Evolutionary conservation across 2,113 vertebrate genomes (phyloP), one percentile per base, ranked within the genome.

Genomic region (Lathamus discolor): DNA sequence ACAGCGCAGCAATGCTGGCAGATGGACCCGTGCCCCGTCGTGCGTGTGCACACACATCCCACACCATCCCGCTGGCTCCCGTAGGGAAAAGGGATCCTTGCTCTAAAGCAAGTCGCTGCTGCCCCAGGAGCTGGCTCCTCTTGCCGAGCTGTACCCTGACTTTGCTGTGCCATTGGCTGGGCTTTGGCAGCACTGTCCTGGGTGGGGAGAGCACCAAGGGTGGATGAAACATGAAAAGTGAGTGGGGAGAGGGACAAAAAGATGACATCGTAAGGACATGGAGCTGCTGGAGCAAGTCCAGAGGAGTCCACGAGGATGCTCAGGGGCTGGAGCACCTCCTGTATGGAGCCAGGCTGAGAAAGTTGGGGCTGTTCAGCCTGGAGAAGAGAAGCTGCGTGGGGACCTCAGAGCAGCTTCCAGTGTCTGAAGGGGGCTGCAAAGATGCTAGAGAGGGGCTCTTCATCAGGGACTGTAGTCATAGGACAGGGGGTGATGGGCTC

Each of bases 1-100:
- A 94, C 81, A 80, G 94, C 95, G 94, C 48, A 92, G 68, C 57
- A 83, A 95, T 92, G 95, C 84, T 98, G 97, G 97, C 96, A 93
- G 86, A 64, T 28, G 59, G 52, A 7, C 5, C 75, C 1, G 15
- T 83, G 46, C 86, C 68, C 70, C 1, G 15, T 3, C 46, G 35
- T 19, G 41, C 17, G 9, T 46, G 49, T 57, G 28, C 83, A 29
- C 19, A 43, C 72, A 57, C 83, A 55, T 63, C 64, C 49, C 75
- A 23, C 12, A 13, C 68, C 74, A 28, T 85, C 82, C 54, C 49
- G 13, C 72, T 55, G 63, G 13, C 61, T 85, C 19, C 49, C n/a
- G 6, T 10, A 0, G 31, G 20, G 24, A 37, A 83, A 55, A 79
- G 17, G 9, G 23, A 61, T 63, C 74, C 51, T 73, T 61, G 46